phyloP scores from a whole-genome alignment of 2,797 vertebrate genomes.

The Ctenopoma multispine region DNA sequence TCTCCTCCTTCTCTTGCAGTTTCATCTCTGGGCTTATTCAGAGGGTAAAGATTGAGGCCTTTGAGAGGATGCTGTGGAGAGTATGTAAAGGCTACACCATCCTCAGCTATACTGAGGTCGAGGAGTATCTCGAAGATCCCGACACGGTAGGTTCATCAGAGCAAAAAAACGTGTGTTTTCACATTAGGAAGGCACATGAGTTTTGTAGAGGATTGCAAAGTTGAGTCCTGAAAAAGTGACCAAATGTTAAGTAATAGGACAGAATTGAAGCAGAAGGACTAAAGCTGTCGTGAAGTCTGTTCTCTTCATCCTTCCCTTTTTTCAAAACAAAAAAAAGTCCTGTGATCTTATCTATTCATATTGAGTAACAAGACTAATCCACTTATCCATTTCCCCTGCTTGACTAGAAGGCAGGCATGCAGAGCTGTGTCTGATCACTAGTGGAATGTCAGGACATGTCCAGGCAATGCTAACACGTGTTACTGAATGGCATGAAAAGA shows the following conservation, averaged over 20 bases:
- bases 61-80: conserved; percentile 97
- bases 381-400: conserved; percentile 48
- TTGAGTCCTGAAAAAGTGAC: neutral
- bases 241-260: neutral
- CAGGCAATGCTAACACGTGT: neutral
- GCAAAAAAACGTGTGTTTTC: neutral
- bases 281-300: neutral
- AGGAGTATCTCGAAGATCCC: conserved; percentile 89
- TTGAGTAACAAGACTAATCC: conserved; percentile 37
- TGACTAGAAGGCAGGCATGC: conserved; percentile 34
- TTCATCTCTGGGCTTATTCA: conserved; percentile 95
- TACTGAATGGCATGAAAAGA: neutral
- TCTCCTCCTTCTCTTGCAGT: conserved; percentile 69
- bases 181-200: no score
- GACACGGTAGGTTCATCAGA: conserved; percentile 85
- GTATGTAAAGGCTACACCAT: conserved; percentile 97
- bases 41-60: conserved; percentile 91
- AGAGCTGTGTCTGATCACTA: conserved; percentile 19
- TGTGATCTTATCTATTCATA: conserved; percentile 23
- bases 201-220: no score
- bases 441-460: conserved; percentile 30
- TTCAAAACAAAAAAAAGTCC: conserved; percentile 4
- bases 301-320: neutral
- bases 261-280: neutral
- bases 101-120: conserved; percentile 91